A percentile compares a stretch with the other conserved stretches of the same genome.
Conservation (phyloP, 2,797 vertebrate genomes). For the Muscicapa striata region DNA sequence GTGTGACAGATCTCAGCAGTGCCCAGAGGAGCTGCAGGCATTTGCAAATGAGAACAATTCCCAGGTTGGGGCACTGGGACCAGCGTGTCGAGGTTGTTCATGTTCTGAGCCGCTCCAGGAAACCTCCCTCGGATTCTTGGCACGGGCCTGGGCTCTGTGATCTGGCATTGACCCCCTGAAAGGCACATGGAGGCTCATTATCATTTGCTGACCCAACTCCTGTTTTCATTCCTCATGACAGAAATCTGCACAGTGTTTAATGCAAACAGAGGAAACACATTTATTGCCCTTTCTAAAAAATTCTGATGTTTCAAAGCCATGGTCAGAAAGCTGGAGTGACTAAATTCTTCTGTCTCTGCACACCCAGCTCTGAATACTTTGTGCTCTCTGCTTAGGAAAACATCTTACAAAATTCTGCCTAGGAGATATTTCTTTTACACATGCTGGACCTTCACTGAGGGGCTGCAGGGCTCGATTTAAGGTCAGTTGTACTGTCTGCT, state of each 20-base stretch:
- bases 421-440: not conserved
- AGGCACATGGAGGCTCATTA: constrained; percentile 58
- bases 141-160: not conserved
- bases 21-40: not conserved
- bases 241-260: constrained; percentile 64
- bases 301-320: constrained; percentile 32
- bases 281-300: constrained; percentile 64
- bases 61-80: not conserved
- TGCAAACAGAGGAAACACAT: constrained; percentile 64
- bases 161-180: constrained; percentile 67
- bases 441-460: not conserved
- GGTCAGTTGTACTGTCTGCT: not conserved
- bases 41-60: not conserved
- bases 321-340: not conserved
- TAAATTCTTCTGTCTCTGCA: constrained; percentile 33
- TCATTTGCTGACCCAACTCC: constrained; percentile 66
- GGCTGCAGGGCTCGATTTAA: not conserved
- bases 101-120: constrained; percentile 41
- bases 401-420: not conserved
- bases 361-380: not conserved
- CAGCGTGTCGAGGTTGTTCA: not conserved
- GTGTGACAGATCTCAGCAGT: not conserved
- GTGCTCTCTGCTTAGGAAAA: not conserved
- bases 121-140: constrained; percentile 63
- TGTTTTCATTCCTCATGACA: constrained; percentile 71